Base-by-base conservation (phyloP, 2,888 invertebrate genomes). In the Himalopsyche japonica region DNA sequence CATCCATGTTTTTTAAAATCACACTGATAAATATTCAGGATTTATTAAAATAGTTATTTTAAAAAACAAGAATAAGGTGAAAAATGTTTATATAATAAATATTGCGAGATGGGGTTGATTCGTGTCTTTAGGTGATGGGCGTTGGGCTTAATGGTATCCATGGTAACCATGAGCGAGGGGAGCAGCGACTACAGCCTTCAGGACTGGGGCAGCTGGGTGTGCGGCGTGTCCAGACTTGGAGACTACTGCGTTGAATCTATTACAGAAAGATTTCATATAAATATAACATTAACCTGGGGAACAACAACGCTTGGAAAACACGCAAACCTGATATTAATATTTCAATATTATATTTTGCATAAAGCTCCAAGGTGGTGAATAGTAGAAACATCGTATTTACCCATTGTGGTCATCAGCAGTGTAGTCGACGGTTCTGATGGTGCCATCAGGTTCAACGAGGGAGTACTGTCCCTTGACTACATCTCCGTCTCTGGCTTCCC, bases 401-500 rank as follows among this genome's bases (percentile, higher is more conserved):
- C 94, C 94, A 88, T 92, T 93, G 88, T 93, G 93, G 88, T 93
- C 93, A 87, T 93, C 94, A 87, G 94, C 93, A 85, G 92, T 92
- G 89, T 94, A 94, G 90, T 93, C 91, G 88, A 94, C 94, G 79
- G 93, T 94, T 88, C 94, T 92, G 86, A 94, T 89, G 87, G 93
- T 93, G 88, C 94, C 94, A 84, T 93, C 93, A 30, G 94, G 93
- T 87, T 94, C 94, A 34, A 93, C 93, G 70, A 94, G 91, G 20
- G 93, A 93, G 90, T 95, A 95, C 88, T 94, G 94, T 80, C 95
- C 95, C 89, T 94, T 93, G 87, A 95, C 95, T 43, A 93, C 93
- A 88, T 94, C 93, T 7, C 95, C 95, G 88, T 93, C 93, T 82
- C 93, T 92, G 30, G 93, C 89, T 88, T 94, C 94, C 90, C 92